phyloP scores from a whole-genome alignment of 2,888 invertebrate species.

The Dichetophora obliterata region DNA sequence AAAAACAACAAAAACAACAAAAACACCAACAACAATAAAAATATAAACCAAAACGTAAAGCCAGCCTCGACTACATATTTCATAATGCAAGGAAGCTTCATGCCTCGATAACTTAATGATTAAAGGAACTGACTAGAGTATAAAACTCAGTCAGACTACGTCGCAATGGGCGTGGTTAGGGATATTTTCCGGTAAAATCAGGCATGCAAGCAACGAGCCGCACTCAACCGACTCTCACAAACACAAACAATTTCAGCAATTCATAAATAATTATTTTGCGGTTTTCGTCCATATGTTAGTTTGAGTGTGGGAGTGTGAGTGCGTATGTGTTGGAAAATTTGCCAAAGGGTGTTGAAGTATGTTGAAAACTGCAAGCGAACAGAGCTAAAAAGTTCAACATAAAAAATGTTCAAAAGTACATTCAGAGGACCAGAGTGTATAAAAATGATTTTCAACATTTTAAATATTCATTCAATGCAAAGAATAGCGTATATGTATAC shows the following conservation, averaged over 20 bases:
- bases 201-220: conserved; percentile 2
- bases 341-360: conserved; percentile 22
- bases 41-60: not conserved
- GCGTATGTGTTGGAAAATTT: conserved; percentile 8
- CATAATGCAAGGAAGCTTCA: not conserved
- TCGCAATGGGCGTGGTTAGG: not conserved
- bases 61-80: not conserved
- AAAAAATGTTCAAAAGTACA: not conserved
- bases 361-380: not conserved
- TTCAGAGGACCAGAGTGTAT: not conserved
- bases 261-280: conserved; percentile 38
- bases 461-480: conserved; percentile 44
- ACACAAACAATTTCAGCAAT: conserved; percentile 8
- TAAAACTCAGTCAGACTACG: not conserved
- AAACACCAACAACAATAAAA: conserved; percentile 11
- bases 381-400: not conserved
- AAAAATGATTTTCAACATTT: conserved; percentile 41
- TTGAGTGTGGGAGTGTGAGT: conserved; percentile 17
- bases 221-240: not conserved
- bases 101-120: conserved; percentile 22
- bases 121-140: not conserved
- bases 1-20: not conserved
- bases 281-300: conserved; percentile 2
- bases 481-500: conserved; percentile 31
- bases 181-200: conserved; percentile 16